Evolutionary conservation across 2,113 vertebrate genomes (phyloP), one percentile per base, ranked within the genome.

Genomic region (Poeciliopsis occidentalis): DNA sequence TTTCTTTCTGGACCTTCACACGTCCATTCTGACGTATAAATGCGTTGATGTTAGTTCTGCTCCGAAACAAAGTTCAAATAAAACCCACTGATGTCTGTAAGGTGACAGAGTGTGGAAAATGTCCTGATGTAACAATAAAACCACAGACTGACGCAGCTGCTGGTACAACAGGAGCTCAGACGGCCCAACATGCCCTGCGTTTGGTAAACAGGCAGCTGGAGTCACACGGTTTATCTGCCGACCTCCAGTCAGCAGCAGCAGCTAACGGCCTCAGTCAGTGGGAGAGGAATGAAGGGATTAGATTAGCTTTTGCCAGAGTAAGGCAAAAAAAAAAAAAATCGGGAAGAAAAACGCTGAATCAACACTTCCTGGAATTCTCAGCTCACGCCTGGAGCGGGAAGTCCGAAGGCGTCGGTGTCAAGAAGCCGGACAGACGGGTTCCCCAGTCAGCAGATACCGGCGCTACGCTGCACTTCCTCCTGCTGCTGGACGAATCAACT

Each of bases 301-400:
- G 76, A 83, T 87, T 65, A 76, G 82, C 44, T 63, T 8, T 8
- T 34, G 69, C 73, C 71, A 72, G 30, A 60, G 39, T 39, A 39
- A 73, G 15, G 24, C 19, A 30, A 15, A 4, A 27, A 27, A 27
- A 27, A n/a, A 27, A 34, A 37, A 73, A 31, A 71, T 31, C 75
- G 88, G 85, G 29, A 68, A 73, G 31, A 89, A 92, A 91, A 92
- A 61, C 60, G 92, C 93, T 65, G 87, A 90, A 88, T 93, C 89
- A 83, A 90, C 93, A 94, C 82, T 94, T 95, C 92, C 94, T 94
- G 87, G 88, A 85, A 94, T 93, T 93, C 89, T 92, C 88, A 88
- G 76, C 73, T 83, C 83, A 86, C 27, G 83, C 77, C 72, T 79
- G 72, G 84, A 91, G 87, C 83, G 78, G 93, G 93, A 93, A 94